These are phyloP conservation scores for Podarcis siculus DNA, from an alignment of 2,797 vertebrate genomes.

Conservation along the genomic window DNA sequence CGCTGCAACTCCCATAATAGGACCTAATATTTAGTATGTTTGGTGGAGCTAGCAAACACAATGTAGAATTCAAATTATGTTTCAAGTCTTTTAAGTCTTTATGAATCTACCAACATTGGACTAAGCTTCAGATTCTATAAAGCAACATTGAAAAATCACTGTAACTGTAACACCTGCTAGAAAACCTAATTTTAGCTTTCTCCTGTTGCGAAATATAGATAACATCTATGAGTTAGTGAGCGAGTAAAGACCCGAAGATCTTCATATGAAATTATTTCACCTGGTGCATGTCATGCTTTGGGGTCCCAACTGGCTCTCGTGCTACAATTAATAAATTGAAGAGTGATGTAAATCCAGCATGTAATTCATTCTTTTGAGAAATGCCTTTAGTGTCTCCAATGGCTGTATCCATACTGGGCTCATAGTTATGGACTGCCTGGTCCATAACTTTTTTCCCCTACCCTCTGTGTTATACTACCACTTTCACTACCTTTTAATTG, in stretches of 20 bases:
- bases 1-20: neutral
- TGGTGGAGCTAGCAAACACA: neutral
- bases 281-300: neutral
- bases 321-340: neutral
- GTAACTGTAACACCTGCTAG: no score
- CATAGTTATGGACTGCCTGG: neutral
- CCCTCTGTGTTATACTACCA: neutral
- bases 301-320: neutral
- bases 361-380: neutral
- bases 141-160: no score
- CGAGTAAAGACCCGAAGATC: neutral
- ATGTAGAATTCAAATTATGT: neutral
- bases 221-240: neutral
- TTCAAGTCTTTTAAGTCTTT: no score
- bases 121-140: no score
- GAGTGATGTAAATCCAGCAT: neutral
- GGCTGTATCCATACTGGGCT: neutral
- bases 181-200: neutral
- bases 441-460: neutral
- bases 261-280: neutral
- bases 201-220: neutral
- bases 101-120: no score
- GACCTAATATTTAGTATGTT: neutral
- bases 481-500: neutral
- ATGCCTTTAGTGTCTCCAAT: neutral